These are phyloP conservation scores for Temnothorax ravouxi DNA, from an alignment of 2,888 invertebrate species.

Conservation along the genomic window DNA sequence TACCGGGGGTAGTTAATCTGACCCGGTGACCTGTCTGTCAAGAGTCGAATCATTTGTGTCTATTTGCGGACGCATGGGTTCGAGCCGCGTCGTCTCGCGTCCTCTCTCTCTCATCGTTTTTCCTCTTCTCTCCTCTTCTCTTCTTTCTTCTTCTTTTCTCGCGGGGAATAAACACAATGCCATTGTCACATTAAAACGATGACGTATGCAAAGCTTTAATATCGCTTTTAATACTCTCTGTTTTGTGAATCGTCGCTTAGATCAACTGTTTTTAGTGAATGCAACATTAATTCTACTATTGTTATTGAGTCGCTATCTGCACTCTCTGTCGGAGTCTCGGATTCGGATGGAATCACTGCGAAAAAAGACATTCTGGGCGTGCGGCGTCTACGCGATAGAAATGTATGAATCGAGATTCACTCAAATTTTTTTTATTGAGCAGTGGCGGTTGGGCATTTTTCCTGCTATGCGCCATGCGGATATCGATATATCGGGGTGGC, in stretches of 20 bases:
- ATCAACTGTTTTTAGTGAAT: too few relatives aligned
- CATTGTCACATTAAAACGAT: constrained; percentile 21
- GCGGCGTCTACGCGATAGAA: neutral
- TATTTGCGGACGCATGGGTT: constrained; percentile 75
- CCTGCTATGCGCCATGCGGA: constrained; percentile 29
- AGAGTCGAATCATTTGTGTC: constrained; percentile 77
- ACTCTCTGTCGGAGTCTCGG: neutral
- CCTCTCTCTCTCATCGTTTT: too few relatives aligned
- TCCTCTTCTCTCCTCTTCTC: too few relatives aligned
- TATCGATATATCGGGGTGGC: constrained; percentile 68
- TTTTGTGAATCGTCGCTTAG: neutral
- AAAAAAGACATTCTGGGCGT: neutral
- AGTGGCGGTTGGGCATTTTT: neutral
- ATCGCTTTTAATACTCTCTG: neutral
- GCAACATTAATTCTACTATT: neutral
- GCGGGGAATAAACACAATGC: neutral
- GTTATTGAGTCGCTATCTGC: neutral
- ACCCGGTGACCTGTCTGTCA: constrained; percentile 81
- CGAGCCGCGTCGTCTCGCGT: neutral
- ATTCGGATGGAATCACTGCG: too few relatives aligned
- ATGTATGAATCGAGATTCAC: neutral
- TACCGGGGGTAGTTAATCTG: constrained; percentile 75
- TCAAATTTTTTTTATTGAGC: neutral
- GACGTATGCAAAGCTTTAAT: neutral
- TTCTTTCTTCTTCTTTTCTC: neutral